These are phyloP conservation scores for Rhinogobio ventralis DNA, from an alignment of 2,797 vertebrate species.

Conservation along the genomic window DNA sequence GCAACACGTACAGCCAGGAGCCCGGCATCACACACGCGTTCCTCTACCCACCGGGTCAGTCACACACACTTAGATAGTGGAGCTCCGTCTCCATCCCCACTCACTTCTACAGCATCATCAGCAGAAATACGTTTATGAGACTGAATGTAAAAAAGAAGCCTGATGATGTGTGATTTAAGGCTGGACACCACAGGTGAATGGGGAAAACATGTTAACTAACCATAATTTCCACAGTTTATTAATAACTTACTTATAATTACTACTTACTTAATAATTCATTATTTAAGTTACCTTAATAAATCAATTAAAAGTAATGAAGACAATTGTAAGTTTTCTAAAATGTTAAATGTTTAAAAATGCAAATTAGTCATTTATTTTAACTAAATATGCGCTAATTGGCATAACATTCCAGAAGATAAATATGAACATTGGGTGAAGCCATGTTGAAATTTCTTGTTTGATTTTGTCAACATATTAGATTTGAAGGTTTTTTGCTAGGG, in stretches of 20 bases:
- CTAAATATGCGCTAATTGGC: neutral
- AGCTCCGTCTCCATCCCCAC: too few relatives aligned
- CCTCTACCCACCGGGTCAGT: constrained; percentile 95
- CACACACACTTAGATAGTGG: neutral
- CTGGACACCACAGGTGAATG: neutral
- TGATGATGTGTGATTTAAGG: neutral
- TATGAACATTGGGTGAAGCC: neutral
- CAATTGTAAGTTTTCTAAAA: neutral
- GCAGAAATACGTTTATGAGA: too few relatives aligned
- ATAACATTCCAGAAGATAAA: neutral
- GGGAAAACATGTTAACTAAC: neutral
- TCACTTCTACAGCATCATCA: too few relatives aligned
- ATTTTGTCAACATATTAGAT: neutral
- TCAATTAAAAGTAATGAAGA: too few relatives aligned
- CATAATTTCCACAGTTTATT: neutral
- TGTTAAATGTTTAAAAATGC: neutral
- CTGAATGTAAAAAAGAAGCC: neutral
- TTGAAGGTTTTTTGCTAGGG: neutral
- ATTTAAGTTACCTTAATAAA: too few relatives aligned
- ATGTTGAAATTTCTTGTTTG: neutral
- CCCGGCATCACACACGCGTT: constrained; percentile 83
- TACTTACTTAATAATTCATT: neutral
- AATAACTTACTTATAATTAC: too few relatives aligned
- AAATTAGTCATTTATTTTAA: neutral
- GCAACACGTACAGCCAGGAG: constrained; percentile 80